Percentiles rank a stretch among this genome's conserved stretches.
phyloP scores from a whole-genome alignment of 2,888 invertebrate species.

The Aproaerema taeniolella region DNA sequence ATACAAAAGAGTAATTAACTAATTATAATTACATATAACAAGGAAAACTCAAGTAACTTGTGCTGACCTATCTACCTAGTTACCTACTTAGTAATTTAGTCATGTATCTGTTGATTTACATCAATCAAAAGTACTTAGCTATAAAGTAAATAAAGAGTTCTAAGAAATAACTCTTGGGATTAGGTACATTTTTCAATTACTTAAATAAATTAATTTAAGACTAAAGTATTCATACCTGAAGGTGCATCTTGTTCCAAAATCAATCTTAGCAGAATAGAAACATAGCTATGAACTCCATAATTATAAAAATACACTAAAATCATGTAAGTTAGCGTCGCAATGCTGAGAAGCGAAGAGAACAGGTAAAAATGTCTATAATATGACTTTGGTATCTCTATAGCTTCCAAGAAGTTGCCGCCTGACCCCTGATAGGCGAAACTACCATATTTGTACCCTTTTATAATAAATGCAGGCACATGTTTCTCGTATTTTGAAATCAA shows the following conservation, averaged over 20 bases:
- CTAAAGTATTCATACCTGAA: conserved; percentile 78
- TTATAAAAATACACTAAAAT: conserved; percentile 68
- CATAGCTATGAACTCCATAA: conserved; percentile 60
- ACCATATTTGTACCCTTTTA: conserved; percentile 84
- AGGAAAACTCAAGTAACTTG: no score
- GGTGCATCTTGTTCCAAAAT: conserved; percentile 55
- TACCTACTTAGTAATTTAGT: no score
- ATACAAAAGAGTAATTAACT: no score
- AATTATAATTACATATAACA: no score
- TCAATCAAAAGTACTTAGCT: no score
- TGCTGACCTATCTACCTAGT: no score
- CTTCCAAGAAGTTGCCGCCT: conserved; percentile 55
- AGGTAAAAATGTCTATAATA: conserved; percentile 90
- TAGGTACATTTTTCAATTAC: no score
- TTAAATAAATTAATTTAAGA: no score
- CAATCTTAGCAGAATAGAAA: conserved; percentile 66
- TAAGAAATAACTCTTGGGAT: no score
- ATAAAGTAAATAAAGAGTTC: no score
- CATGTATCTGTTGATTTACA: no score
- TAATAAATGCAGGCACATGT: conserved; percentile 80
- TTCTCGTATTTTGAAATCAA: conserved; percentile 81
- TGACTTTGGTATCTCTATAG: conserved; percentile 85
- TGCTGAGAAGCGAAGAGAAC: conserved; percentile 79
- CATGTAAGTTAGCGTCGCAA: conserved; percentile 63
- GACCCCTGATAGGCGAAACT: conserved; percentile 80